These are phyloP conservation scores for Lasioglossum albipes DNA, from an alignment of 1,140 invertebrate genomes.

Conservation along the genomic window DNA sequence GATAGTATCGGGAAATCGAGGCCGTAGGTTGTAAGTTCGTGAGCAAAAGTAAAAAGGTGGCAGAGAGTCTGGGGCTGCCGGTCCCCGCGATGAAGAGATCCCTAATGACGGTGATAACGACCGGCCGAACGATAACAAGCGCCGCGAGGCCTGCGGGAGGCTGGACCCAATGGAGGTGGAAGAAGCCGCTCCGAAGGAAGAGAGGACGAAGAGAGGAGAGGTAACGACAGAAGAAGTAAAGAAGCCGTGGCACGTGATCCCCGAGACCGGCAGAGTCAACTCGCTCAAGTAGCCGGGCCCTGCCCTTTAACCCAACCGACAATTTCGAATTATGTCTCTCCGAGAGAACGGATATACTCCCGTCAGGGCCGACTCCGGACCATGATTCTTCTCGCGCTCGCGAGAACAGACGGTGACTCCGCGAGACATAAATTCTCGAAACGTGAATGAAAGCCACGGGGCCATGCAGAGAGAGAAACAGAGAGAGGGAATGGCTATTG, in stretches of 20 bases:
- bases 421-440: background rate
- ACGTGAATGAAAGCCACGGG: no score
- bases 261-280: constrained; percentile 76
- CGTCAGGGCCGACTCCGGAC: constrained; percentile 61
- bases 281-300: constrained; percentile 78
- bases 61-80: no score
- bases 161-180: constrained; percentile 13
- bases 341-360: constrained; percentile 73
- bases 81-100: constrained; percentile 12
- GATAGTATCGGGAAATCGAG: no score
- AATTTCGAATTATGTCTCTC: constrained; percentile 79
- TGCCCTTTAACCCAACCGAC: constrained; percentile 78
- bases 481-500: no score
- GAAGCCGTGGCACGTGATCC: constrained; percentile 77
- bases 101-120: constrained; percentile 34
- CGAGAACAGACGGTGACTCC: background rate
- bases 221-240: constrained; percentile 59
- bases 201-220: constrained; percentile 45
- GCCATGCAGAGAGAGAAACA: no score
- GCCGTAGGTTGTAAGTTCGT: no score
- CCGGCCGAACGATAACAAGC: constrained; percentile 5
- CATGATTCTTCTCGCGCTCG: constrained; percentile 2
- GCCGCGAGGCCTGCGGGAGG: background rate
- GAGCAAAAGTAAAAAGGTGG: no score
- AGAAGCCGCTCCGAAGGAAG: constrained; percentile 33